Evolutionary conservation across 1,140 invertebrate genomes (phyloP), one percentile per base, ranked within the genome.

Genomic region (Leptonema lineaticorne): DNA sequence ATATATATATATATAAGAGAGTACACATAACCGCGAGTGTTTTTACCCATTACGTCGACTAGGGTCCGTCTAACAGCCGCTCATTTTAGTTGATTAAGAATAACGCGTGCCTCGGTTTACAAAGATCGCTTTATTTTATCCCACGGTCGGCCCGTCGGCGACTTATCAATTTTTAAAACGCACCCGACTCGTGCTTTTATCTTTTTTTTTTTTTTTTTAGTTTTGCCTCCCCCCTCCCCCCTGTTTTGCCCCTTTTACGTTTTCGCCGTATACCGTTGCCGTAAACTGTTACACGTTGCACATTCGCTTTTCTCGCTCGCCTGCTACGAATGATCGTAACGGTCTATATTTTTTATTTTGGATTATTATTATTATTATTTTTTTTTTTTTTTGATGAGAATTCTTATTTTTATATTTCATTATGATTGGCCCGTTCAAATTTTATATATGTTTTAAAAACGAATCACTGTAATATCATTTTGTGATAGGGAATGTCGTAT

Each of bases 11-110:
- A n/a, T n/a, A n/a, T n/a, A n/a, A n/a, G n/a, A n/a, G n/a, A n/a
- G n/a, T n/a, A n/a, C n/a, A n/a, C n/a, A n/a, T 62, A 62, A 37
- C 60, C 60, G 22, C 37, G 62, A 64, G 48, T 66, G 48, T 33
- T 66, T 66, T 66, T 26, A 29, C 50, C 50, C 64, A 58, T 57
- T 66, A 58, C 27, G 20, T 18, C 8, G 59, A 26, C 59, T 20
- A 14, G 16, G 1, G 8, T 22, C 30, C 64, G 64, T 28, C 22
- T 65, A 65, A 65, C 45, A 65, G 29, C 60, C 46, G 46, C 30
- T 66, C 64, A 66, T 66, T 66, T 66, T 66, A 66, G 64, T 66
- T 66, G 64, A 66, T 66, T 66, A 66, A 58, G 64, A 66, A 66
- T 58, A 66, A 66, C 64, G 64, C 64, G 64, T 66, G 64, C 64